Base-by-base conservation (phyloP, 2,888 invertebrate genomes). In the Ariolimax columbianus region DNA sequence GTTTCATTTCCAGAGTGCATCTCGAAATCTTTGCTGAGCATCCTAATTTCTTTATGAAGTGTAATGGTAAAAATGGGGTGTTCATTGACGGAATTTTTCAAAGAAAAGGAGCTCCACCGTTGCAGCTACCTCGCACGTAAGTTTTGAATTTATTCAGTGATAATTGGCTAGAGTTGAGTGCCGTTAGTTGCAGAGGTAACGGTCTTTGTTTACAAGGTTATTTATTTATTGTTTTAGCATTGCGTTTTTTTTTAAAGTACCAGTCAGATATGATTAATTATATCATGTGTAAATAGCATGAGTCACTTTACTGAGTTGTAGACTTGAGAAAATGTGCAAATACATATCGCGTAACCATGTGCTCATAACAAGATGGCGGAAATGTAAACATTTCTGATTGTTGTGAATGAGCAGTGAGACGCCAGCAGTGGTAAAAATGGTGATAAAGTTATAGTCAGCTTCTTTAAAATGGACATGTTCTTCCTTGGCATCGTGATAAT, bases 71-170 rank as follows among this genome's bases (percentile, higher is more conserved):
- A 95, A 99, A 99, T 95, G 99, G 99, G 92, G 97, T 99, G 90
- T 98, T 99, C 94, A 97, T 99, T 92, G 98, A 99, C 95, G 98
- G 98, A 92, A 97, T 98, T 92, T 98, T 99, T 95, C 98, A 98
- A 95, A 95, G 98, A 90, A 98, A 98, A 95, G 97, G 97, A 93
- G 97, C 97, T 90, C 97, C 98, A 91, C 96, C 97, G 89, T 96
- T 98, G 95, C 97, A 97, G 95, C 96, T 99, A 94, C 97, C 98
- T 91, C 97, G 96, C 95, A 96, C 97, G 98, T 98, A 95, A 93
- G 93, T 92, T 86, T 86, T 43, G 30, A 19, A 33, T 51, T 51
- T 3, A 33, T 72, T 4, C 7, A 26, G 40, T 43, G 23, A 40
- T 33, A 75, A 43, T 23, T 40, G 23, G 11, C 14, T 66, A 14